Base-by-base conservation (phyloP, 2,113 vertebrate species). In the Ceyx margarethae region DNA sequence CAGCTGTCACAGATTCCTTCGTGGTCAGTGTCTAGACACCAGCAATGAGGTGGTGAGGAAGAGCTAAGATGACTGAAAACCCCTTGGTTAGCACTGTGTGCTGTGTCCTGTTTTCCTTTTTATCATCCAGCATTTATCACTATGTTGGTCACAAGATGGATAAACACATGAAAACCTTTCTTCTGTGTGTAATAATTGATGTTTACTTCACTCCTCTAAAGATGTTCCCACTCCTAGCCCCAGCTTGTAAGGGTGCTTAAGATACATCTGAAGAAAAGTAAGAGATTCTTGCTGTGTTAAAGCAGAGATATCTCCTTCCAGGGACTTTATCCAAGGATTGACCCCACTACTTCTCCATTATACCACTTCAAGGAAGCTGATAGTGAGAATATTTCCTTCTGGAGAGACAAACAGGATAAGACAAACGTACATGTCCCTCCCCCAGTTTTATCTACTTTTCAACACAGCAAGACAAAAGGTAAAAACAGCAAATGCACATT, bases 31-130 rank as follows among this genome's bases (percentile, higher is more conserved):
- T 6, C 20, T 29, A 46, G 15, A 17, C 67, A 51, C 29, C 7
- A 28, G 17, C 0, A 1, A 3, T 3, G 5, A 74, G 13, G 37
- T 76, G 21, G 19, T 10, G 10, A 46, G 69, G n/a, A 92, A 79
- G 29, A 72, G 22, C 13, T 75, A 40, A 58, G 25, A 35, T n/a
- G 9, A 15, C 35, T 61, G 29, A 66, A 81, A 81, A 50, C 45
- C 0, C 1, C 4, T 2, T 11, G 75, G 1, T 26, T 37, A 74
- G 10, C 61, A 16, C 17, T 46, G 13, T 0, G 2, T 25, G 11
- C 12, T 62, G 9, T 29, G 22, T 10, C 7, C 8, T 18, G 22
- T 51, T 83, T 66, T 85, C 17, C 26, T 57, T 46, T 15, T 21
- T 66, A 9, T 56, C 13, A 13, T 10, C n/a, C 48, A 37, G 2